A percentile compares a stretch with the other conserved stretches of the same genome.
phyloP scores from a whole-genome alignment of 2,888 invertebrate genomes.

The Uropetala carovei region DNA sequence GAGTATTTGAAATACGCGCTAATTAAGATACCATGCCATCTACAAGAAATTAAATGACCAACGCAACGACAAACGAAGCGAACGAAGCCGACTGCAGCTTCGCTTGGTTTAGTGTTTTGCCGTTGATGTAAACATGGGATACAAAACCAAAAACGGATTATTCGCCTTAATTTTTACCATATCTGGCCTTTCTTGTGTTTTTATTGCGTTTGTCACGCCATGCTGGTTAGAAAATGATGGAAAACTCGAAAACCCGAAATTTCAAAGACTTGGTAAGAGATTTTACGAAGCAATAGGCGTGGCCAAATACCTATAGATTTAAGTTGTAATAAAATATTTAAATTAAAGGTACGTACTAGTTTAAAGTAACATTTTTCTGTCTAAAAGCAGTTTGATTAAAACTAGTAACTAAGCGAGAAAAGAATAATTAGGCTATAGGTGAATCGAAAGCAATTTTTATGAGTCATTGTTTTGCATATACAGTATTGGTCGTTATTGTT shows the following conservation, averaged over 20 bases:
- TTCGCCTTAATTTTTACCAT: conserved; percentile 82
- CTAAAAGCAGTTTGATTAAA: no score
- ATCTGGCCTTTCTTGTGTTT: conserved; percentile 83
- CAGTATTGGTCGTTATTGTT: no score
- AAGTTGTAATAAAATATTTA: not conserved
- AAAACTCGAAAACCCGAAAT: conserved; percentile 85
- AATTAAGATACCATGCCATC: not conserved
- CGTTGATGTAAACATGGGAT: conserved; percentile 68
- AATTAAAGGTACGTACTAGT: not conserved
- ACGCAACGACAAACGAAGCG: conserved; percentile 30
- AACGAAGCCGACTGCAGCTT: not conserved
- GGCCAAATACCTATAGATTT: conserved; percentile 31
- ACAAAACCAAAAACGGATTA: conserved; percentile 82
- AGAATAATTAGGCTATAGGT: no score
- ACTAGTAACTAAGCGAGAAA: no score
- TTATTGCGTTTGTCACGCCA: conserved; percentile 90
- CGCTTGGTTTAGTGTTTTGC: not conserved
- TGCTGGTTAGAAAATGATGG: conserved; percentile 93
- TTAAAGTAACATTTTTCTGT: not conserved
- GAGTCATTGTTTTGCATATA: no score
- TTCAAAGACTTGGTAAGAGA: conserved; percentile 85
- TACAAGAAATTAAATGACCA: not conserved
- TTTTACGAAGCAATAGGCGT: conserved; percentile 51
- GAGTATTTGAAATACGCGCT: not conserved
- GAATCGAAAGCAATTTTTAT: no score